phyloP scores from a whole-genome alignment of 2,888 invertebrate species.

The Cyclophora albipunctata region DNA sequence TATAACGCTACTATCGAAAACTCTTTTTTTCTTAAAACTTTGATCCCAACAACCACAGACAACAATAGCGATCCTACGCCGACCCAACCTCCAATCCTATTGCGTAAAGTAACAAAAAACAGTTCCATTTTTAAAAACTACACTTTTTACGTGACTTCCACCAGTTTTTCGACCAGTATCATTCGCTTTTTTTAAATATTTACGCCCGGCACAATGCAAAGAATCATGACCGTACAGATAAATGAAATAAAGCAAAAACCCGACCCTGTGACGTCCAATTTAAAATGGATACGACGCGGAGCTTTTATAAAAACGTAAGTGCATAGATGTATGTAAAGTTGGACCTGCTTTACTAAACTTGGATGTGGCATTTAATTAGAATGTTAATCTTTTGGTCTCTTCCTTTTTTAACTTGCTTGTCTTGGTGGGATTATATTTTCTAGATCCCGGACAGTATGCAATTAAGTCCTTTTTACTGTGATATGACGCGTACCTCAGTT shows the following conservation, averaged over 20 bases:
- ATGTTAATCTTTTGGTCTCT: no score
- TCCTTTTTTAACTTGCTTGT: no score
- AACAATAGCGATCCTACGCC: conserved; percentile 25
- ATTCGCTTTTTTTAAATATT: conserved; percentile 43
- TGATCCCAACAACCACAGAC: conserved; percentile 21
- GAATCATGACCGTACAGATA: conserved; percentile 62
- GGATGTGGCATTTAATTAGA: conserved; percentile 22
- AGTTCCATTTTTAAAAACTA: conserved; percentile 34
- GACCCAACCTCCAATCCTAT: conserved; percentile 26
- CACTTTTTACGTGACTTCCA: conserved; percentile 38
- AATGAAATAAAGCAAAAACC: conserved; percentile 53
- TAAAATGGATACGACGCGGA: conserved; percentile 44
- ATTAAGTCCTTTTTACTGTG: no score
- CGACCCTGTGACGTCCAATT: conserved; percentile 46
- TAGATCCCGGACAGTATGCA: no score
- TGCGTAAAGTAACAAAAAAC: conserved; percentile 23
- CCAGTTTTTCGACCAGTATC: conserved; percentile 34
- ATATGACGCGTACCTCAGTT: no score
- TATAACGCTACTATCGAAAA: background rate
- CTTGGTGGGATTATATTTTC: no score
- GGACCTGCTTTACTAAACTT: conserved; percentile 3
- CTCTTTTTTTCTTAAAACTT: conserved; percentile 4
- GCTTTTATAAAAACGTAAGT: conserved; percentile 60
- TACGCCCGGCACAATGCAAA: conserved; percentile 56
- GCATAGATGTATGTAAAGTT: conserved; percentile 24